Percentiles rank a stretch among this genome's conserved stretches.
Evolutionary conservation across 2,113 vertebrate genomes (phyloP).

Genomic region (Columba livia): DNA sequence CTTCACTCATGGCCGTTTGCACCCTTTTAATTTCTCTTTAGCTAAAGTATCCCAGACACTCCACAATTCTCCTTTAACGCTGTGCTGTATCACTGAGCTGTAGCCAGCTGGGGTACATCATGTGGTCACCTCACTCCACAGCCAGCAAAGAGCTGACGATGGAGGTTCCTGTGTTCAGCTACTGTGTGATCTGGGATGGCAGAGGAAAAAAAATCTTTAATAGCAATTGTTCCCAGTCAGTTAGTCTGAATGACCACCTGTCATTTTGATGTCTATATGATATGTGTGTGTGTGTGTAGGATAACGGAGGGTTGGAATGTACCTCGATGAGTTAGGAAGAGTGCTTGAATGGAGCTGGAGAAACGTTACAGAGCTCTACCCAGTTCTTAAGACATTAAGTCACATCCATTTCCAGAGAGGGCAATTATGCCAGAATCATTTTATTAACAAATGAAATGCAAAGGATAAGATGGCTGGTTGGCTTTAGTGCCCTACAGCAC

Average conservation of each 20-base stretch:
- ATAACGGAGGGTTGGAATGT: not conserved
- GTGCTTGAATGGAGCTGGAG: not conserved
- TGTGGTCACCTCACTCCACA: not conserved
- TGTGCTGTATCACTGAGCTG: not conserved
- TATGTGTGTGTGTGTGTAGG: not conserved
- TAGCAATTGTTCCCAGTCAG: not conserved
- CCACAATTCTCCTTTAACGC: not conserved
- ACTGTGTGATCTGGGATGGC: not conserved
- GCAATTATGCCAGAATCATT: not conserved
- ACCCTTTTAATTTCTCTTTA: not conserved
- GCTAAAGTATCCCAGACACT: not conserved
- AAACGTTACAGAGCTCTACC: not conserved
- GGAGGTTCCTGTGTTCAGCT: not conserved
- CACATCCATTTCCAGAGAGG: not conserved
- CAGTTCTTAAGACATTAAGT: not conserved
- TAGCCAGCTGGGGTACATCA: not conserved
- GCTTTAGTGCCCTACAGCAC: not conserved
- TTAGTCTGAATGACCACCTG: not conserved
- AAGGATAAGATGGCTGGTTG: not conserved
- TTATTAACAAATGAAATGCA: not conserved
- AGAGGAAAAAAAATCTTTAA: not conserved
- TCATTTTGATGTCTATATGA: not conserved
- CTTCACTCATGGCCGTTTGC: fast-evolving
- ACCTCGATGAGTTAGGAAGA: not conserved
- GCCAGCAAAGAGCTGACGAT: not conserved